These are phyloP conservation scores for Empis stercorea DNA, from an alignment of 2,888 invertebrate genomes.

Conservation along the genomic window DNA sequence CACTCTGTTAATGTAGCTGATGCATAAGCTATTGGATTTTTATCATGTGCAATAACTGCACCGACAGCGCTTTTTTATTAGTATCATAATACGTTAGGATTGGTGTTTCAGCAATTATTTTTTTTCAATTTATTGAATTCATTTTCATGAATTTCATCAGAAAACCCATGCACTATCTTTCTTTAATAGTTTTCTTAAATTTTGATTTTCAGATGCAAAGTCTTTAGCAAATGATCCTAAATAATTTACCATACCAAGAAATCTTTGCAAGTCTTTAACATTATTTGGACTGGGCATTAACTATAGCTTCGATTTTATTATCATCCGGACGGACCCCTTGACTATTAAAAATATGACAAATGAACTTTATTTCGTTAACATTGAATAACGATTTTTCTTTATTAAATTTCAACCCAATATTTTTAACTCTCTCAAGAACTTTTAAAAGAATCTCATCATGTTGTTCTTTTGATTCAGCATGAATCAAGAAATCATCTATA, in stretches of 20 bases:
- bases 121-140: constrained; percentile 5
- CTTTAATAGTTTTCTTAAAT: too few relatives aligned
- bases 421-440: constrained; percentile 4
- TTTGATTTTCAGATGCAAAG: too few relatives aligned
- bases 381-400: constrained; percentile 6
- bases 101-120: not conserved
- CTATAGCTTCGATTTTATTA: constrained; percentile 3
- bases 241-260: constrained; percentile 14
- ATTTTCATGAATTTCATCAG: constrained; percentile 1
- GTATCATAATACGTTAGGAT: constrained; percentile 8
- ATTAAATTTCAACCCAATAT: constrained; percentile 3
- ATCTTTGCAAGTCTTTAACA: constrained; percentile 5
- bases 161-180: constrained; percentile 5
- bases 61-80: constrained; percentile 3
- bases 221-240: constrained; percentile 14
- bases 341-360: too few relatives aligned
- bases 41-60: too few relatives aligned
- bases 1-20: not conserved
- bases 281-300: constrained; percentile 6
- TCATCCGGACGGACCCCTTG: too few relatives aligned
- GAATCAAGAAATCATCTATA: too few relatives aligned
- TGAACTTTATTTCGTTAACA: too few relatives aligned
- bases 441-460: constrained; percentile 2
- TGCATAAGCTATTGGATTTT: constrained; percentile 5
- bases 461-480: too few relatives aligned